These are phyloP conservation scores for Tachystola acroxantha DNA, from an alignment of 2,888 invertebrate species.

Conservation along the genomic window DNA sequence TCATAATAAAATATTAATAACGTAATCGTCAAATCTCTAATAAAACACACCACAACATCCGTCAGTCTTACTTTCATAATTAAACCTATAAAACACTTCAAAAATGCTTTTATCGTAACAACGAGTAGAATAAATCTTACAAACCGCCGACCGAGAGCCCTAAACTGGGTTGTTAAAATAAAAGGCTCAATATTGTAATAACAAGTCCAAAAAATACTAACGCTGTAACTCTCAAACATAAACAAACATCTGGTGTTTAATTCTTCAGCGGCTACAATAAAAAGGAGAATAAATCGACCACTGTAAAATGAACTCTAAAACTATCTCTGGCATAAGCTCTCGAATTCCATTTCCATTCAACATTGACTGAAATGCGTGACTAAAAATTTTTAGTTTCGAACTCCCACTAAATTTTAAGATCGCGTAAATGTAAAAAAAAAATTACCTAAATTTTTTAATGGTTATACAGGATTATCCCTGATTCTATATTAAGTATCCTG, in stretches of 20 bases:
- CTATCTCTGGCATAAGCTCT: neutral
- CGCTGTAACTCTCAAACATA: slow-evolving; percentile 23
- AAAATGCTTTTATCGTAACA: slow-evolving; percentile 2
- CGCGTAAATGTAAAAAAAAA: too few species aligned
- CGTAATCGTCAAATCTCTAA: too few species aligned
- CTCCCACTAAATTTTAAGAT: too few species aligned
- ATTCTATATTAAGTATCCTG: too few species aligned
- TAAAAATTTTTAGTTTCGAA: too few species aligned
- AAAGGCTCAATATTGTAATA: slow-evolving; percentile 17
- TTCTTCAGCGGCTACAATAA: slow-evolving; percentile 34
- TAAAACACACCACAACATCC: neutral
- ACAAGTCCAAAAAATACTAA: slow-evolving; percentile 17
- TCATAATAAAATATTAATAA: too few species aligned
- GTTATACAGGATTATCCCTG: too few species aligned
- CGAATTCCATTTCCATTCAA: too few species aligned
- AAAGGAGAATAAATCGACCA: slow-evolving; percentile 17
- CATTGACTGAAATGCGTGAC: too few species aligned
- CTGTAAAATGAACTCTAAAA: slow-evolving; percentile 1
- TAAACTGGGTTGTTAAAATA: slow-evolving; percentile 17
- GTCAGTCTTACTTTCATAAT: neutral
- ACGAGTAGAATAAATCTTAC: neutral
- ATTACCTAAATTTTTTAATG: too few species aligned
- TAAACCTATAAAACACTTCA: slow-evolving; percentile 1
- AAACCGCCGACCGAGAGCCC: slow-evolving; percentile 4
- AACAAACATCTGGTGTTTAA: slow-evolving; percentile 37